These are phyloP conservation scores for Sarotherodon lohbergeri DNA, from an alignment of 2,113 vertebrate genomes.

Conservation along the genomic window DNA sequence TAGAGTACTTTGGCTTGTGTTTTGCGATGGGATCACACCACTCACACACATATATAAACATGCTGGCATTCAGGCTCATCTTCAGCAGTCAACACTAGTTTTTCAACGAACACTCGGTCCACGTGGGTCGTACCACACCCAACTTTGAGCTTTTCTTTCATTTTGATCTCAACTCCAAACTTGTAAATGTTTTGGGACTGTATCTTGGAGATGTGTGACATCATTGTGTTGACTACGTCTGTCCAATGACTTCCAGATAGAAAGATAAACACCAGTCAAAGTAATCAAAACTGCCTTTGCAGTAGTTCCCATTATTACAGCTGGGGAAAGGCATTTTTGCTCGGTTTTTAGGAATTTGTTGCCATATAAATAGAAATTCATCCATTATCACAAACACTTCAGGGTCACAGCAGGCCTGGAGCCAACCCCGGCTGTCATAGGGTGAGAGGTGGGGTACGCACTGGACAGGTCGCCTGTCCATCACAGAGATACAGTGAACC, in stretches of 20 bases:
- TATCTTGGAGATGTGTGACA: neutral
- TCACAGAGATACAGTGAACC: neutral
- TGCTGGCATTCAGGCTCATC: neutral
- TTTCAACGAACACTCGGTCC: neutral
- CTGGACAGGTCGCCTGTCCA: neutral
- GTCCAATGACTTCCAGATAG: neutral
- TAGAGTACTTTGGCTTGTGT: neutral
- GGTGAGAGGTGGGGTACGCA: accelerated
- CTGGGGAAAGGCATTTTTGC: neutral
- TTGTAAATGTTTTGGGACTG: neutral
- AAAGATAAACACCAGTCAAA: neutral
- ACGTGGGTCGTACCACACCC: neutral
- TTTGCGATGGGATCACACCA: neutral
- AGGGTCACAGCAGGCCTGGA: neutral
- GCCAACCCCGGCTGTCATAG: neutral
- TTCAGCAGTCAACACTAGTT: neutral
- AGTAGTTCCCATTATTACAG: neutral
- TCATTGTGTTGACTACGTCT: neutral
- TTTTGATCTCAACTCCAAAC: neutral
- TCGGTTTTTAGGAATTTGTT: neutral
- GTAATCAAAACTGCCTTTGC: neutral
- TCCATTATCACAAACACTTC: neutral
- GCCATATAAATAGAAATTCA: neutral
- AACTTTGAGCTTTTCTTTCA: neutral
- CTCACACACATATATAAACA: neutral